Conservation (phyloP, 2,797 vertebrate species). For the Mallotus villosus region DNA sequence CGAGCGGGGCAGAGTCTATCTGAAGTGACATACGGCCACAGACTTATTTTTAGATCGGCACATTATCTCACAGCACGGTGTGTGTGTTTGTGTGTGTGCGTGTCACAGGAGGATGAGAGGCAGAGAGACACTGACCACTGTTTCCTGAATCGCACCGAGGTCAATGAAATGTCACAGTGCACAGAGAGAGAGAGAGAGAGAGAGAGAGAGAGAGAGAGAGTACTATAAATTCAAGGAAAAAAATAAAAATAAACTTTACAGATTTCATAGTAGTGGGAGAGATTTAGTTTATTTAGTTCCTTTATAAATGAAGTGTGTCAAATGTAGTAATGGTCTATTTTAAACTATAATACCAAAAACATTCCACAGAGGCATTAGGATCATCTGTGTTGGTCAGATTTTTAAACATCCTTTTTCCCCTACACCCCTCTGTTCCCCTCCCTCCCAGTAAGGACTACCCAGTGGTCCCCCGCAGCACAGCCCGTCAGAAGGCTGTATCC, state of each 20-base stretch:
- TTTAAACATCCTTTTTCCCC: slow-evolving; percentile 8
- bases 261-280: too few relatives aligned
- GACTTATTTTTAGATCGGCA: slow-evolving; percentile 74
- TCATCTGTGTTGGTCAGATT: too few relatives aligned
- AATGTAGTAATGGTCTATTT: too few relatives aligned
- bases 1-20: slow-evolving; percentile 50
- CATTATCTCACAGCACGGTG: slow-evolving; percentile 68
- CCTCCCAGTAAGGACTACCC: slow-evolving; percentile 90
- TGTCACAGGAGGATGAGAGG: slow-evolving; percentile 49
- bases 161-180: slow-evolving; percentile 65
- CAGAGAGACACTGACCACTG: slow-evolving; percentile 70
- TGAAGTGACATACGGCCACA: slow-evolving; percentile 72
- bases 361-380: too few relatives aligned
- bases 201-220: not conserved
- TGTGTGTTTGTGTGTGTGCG: slow-evolving; percentile 28
- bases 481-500: slow-evolving; percentile 85
- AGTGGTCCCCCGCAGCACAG: slow-evolving; percentile 89
- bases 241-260: too few relatives aligned
- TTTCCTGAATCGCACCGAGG: slow-evolving; percentile 66
- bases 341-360: too few relatives aligned
- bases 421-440: slow-evolving; percentile 8
- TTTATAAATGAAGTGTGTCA: too few relatives aligned
- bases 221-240: slow-evolving; percentile 3
- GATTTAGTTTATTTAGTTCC: too few relatives aligned
- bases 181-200: slow-evolving; percentile 22